Base-by-base conservation (phyloP, 1,140 invertebrate genomes). In the Bombus picipes region DNA sequence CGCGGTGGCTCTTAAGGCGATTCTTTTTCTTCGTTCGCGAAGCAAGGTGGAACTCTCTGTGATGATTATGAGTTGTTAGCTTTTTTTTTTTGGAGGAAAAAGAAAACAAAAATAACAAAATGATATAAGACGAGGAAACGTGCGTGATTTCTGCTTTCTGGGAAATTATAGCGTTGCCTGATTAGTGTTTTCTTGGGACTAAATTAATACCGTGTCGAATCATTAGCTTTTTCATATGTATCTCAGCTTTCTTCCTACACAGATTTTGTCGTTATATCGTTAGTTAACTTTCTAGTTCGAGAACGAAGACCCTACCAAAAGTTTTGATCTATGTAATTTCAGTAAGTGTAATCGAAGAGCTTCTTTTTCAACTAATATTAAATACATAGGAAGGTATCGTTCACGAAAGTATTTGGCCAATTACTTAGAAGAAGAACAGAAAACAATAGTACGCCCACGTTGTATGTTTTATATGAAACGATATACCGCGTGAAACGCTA, bases 21-120 rank as follows among this genome's bases (percentile, higher is more conserved):
- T 41, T 59, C 32, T 62, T 59, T 34, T 62, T 34, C 53, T n/a
- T 41, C 73, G 41, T 73, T 73, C 5, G 28, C 3, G 39, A 41
- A 72, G 41, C 39, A 32, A 72, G 71, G 22, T 72, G 13, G 25
- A 15, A 12, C 28, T 32, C 13, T n/a, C 28, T 15, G 41, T 0
- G 47, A n/a, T 76, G 43, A 74, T 76, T 76, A 37, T 13, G 10
- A 76, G 74, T 76, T 37, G 74, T 28, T 76, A 8, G 47, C 15
- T 37, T 37, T 37, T 37, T 12, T 28, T 62, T 47, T 53, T 22
- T 22, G 0, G 2, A 22, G 6, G 6, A 53, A 53, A 22, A 22
- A 53, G 5, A 22, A 22, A 5, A 34, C 6, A 25, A n/a, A 8
- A 18, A n/a, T 4, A 12, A 4, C 22, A 10, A 22, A 34, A 68